Conservation (phyloP, 1,140 invertebrate genomes). For the Eubasilissa regina region DNA sequence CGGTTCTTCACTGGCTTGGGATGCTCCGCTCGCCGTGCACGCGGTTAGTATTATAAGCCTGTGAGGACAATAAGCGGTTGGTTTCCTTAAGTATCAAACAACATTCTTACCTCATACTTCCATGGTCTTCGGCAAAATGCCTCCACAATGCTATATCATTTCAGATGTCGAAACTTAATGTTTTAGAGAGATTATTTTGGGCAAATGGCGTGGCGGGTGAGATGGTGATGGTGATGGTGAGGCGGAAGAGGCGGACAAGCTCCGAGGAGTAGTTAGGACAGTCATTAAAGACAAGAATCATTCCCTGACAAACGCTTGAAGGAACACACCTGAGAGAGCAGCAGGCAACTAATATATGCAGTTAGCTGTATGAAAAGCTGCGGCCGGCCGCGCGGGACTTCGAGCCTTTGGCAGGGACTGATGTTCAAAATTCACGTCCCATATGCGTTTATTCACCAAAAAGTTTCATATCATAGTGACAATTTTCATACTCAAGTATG, state of each 20-base stretch:
- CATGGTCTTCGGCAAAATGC: conserved; percentile 32
- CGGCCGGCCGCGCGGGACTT: conserved; percentile 47
- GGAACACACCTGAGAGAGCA: conserved; percentile 50
- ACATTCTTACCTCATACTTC: conserved; percentile 56
- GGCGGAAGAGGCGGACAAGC: conserved; percentile 39
- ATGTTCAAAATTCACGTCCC: conserved; percentile 59
- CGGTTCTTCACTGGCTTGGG: neutral
- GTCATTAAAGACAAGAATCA: conserved; percentile 59
- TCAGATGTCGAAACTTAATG: conserved; percentile 35
- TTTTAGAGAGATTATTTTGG: conserved; percentile 33
- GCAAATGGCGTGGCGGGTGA: conserved; percentile 42
- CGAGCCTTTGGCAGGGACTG: conserved; percentile 60
- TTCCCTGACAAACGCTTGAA: conserved; percentile 61
- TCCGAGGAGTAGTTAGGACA: conserved; percentile 51
- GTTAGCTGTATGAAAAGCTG: conserved; percentile 34
- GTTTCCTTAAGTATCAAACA: conserved; percentile 45
- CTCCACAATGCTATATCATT: conserved; percentile 17
- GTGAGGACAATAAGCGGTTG: conserved; percentile 51
- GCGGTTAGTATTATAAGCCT: conserved; percentile 51
- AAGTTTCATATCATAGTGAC: conserved; percentile 55
- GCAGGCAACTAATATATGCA: conserved; percentile 51
- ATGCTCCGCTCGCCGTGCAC: conserved; percentile 52
- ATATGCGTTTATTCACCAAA: conserved; percentile 60
- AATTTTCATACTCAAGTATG: conserved; percentile 58
- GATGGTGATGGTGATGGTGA: conserved; percentile 39